These are phyloP conservation scores for Luehdorfia chinensis DNA, from an alignment of 1,140 invertebrate species.

Conservation along the genomic window DNA sequence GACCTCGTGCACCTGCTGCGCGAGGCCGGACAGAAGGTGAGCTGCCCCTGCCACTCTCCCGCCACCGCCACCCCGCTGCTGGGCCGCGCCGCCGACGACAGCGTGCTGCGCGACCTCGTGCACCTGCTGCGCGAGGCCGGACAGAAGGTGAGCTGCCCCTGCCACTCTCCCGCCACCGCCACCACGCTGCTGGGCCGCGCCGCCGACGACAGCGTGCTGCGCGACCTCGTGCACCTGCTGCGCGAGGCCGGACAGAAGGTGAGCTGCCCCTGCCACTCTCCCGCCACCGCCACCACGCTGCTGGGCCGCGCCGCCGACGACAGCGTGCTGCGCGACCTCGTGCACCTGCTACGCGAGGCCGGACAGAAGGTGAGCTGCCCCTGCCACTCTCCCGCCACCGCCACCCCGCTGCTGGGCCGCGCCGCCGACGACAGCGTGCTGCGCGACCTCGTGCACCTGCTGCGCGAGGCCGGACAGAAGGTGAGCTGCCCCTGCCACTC, in stretches of 20 bases:
- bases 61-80: slow-evolving; percentile 96
- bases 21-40: slow-evolving; percentile 94
- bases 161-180: slow-evolving; percentile 78
- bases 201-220: slow-evolving; percentile 94
- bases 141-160: slow-evolving; percentile 80
- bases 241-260: slow-evolving; percentile 96
- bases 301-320: slow-evolving; percentile 97
- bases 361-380: slow-evolving; percentile 85
- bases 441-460: slow-evolving; percentile 96
- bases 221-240: slow-evolving; percentile 97
- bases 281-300: too few relatives aligned
- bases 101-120: slow-evolving; percentile 96
- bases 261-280: background rate
- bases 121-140: slow-evolving; percentile 98
- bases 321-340: slow-evolving; percentile 96
- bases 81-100: slow-evolving; percentile 96
- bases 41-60: background rate
- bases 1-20: slow-evolving; percentile 98
- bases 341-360: slow-evolving; percentile 97
- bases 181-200: slow-evolving; percentile 98
- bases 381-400: slow-evolving; percentile 4
- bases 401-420: slow-evolving; percentile 98
- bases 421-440: slow-evolving; percentile 96
- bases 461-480: slow-evolving; percentile 97
- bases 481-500: slow-evolving; percentile 24